Base-by-base conservation (phyloP, 2,113 vertebrate species). In the Saguinus imperator region DNA sequence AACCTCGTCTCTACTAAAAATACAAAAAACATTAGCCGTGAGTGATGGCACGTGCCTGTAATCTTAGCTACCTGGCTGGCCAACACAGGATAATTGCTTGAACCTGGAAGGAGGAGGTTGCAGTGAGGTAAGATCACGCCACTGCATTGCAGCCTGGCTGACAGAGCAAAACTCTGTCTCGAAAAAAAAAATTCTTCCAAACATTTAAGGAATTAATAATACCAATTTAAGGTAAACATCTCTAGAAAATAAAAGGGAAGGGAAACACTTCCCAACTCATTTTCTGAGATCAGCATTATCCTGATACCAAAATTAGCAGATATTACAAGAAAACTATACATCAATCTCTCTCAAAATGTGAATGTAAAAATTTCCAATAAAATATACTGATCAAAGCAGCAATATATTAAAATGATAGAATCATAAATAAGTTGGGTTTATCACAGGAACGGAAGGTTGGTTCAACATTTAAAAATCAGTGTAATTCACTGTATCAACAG, bases 221-320 rank as follows among this genome's bases (percentile, higher is more conserved):
- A 82, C 18, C 27, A 86, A 79, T 79, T 93, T 85, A 91, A 87
- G 52, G 68, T 86, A 77, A 94, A 66, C 21, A 21, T 52, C 27
- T 66, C 18, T 61, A 86, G 45, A 77, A 76, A 75, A 82, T 48
- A 89, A 64, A 64, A 64, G 61, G 45, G 89, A 79, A 84, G 86
- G 80, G 76, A 92, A 91, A 40, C 25, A 81, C 27, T 93, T 86
- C 35, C n/a, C n/a, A 80, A 70, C 10, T 82, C 32, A 77, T 76
- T 72, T 95, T 50, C 45, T 77, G 75, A 89, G 20, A 32, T 97
- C 64, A 89, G 57, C n/a, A 86, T 96, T 72, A 79, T 73, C 27
- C 35, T 89, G 79, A 50, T 82, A 72, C 23, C 81, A 92, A 97
- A 87, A 72, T 32, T n/a, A 66, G 93, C 68, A 81, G 37, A 73